Conservation (phyloP, 1,140 invertebrate species). For the Solenopsis fugax region DNA sequence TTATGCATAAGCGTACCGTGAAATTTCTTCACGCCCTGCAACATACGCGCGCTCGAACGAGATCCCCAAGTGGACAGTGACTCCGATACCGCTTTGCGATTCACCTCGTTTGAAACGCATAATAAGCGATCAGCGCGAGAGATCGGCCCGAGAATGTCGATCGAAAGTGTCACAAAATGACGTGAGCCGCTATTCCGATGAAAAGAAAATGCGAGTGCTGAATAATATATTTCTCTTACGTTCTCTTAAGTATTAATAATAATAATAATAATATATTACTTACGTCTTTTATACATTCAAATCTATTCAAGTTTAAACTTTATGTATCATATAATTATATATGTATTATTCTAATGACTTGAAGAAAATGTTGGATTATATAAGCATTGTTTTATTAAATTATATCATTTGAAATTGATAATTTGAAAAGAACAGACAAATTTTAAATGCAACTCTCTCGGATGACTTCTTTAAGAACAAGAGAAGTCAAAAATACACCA, state of each 20-base stretch:
- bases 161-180: not conserved
- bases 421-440: not conserved
- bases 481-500: not conserved
- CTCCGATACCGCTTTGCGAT: conserved; percentile 14
- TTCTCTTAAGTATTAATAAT: too few relatives aligned
- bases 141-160: not conserved
- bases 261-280: too few relatives aligned
- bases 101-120: not conserved
- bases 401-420: not conserved
- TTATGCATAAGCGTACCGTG: conserved; percentile 13
- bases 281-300: not conserved
- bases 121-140: not conserved
- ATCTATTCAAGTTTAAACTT: not conserved
- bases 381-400: not conserved
- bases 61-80: not conserved
- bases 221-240: not conserved
- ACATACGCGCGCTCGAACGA: conserved; percentile 8
- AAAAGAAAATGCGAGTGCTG: not conserved
- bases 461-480: not conserved
- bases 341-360: not conserved
- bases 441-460: not conserved
- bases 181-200: not conserved
- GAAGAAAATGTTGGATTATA: not conserved
- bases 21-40: conserved; percentile 26
- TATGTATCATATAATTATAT: not conserved